Evolutionary conservation across 2,888 invertebrate genomes (phyloP).

Genomic region (Acleris cristana): DNA sequence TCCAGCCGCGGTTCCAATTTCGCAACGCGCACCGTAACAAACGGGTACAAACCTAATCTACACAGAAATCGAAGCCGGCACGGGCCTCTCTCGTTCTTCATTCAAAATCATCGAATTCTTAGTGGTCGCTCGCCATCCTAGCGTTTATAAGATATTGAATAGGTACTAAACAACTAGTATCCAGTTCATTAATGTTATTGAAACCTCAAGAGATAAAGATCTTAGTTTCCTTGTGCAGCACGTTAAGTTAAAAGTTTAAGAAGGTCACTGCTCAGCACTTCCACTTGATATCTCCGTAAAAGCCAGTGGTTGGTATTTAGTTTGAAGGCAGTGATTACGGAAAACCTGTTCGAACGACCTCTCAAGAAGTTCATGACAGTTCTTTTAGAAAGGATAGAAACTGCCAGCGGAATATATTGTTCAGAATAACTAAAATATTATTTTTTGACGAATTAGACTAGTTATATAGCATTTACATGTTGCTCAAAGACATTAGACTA

Average conservation of each 20-base stretch:
- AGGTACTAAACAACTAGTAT: no score
- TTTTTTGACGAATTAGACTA: no score
- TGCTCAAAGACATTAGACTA: no score
- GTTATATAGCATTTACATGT: neutral
- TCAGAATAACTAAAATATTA: no score
- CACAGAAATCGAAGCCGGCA: constrained; percentile 49
- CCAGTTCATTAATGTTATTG: no score
- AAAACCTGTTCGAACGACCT: constrained; percentile 50
- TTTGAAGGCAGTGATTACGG: constrained; percentile 47
- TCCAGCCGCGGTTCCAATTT: constrained; percentile 76
- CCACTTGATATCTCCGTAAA: constrained; percentile 45
- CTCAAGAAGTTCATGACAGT: constrained; percentile 27
- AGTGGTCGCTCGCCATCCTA: no score
- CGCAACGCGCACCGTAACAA: constrained; percentile 72
- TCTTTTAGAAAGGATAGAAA: constrained; percentile 21
- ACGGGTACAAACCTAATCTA: constrained; percentile 57
- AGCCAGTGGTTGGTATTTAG: constrained; percentile 61
- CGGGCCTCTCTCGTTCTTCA: constrained; percentile 12
- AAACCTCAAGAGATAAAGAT: no score
- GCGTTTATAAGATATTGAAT: no score
- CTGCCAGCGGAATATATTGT: neutral
- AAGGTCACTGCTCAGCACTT: constrained; percentile 34
- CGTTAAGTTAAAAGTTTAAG: constrained; percentile 15
- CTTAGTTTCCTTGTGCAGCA: neutral
- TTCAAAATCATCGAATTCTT: neutral